phyloP scores from a whole-genome alignment of 2,888 invertebrate genomes.

The Scelioninae gen. 2 region DNA sequence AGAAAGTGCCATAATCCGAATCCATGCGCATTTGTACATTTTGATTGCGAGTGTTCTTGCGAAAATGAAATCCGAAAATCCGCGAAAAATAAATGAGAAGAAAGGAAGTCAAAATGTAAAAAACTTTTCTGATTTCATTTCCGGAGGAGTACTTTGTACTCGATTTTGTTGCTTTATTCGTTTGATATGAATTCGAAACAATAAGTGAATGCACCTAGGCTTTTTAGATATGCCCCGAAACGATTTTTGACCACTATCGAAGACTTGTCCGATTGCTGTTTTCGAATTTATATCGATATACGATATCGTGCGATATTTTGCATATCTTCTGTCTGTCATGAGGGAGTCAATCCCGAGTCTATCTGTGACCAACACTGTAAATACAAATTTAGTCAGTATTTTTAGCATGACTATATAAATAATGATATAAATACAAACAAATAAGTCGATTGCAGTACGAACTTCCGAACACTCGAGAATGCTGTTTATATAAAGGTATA shows the following conservation, averaged over 20 bases:
- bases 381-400: constrained; percentile 68
- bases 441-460: constrained; percentile 50
- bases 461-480: constrained; percentile 53
- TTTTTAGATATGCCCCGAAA: constrained; percentile 4
- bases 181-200: constrained; percentile 1
- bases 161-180: constrained; percentile 15
- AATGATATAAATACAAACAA: constrained; percentile 65
- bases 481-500: constrained; percentile 43
- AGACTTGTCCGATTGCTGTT: constrained; percentile 55
- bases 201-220: constrained; percentile 3
- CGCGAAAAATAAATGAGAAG: no score
- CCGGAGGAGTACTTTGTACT: no score
- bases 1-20: constrained; percentile 40
- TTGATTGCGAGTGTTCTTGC: no score
- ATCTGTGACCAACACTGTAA: constrained; percentile 71
- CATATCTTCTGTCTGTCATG: constrained; percentile 67
- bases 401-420: constrained; percentile 67
- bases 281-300: constrained; percentile 54
- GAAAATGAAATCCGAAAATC: no score
- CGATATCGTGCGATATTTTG: constrained; percentile 64
- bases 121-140: no score
- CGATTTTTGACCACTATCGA: neutral
- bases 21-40: constrained; percentile 19
- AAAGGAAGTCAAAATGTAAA: no score
- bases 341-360: constrained; percentile 61